Evolutionary conservation across 2,888 invertebrate species (phyloP), one percentile per base, ranked within the genome.

Genomic region (Ganaspis brasiliensis): DNA sequence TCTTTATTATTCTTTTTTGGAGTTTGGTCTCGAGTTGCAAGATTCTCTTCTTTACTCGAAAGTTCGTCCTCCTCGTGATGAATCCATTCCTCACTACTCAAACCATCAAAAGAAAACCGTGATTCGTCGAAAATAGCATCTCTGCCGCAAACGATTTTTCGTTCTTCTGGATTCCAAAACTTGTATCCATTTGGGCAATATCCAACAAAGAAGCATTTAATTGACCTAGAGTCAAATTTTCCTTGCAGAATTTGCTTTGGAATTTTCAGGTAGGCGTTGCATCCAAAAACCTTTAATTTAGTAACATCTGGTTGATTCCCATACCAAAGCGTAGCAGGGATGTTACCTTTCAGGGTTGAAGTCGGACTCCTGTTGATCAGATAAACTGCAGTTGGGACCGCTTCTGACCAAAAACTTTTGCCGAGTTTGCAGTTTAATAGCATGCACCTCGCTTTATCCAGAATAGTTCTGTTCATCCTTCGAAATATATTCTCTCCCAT

Each of bases 381-480:
- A 59, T 87, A 88, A 0, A 83, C 79, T 5, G 85, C 83, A 8
- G 83, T 74, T n/a, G 40, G 24, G 4, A 80, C 79, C 12, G 85
- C 83, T 75, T 85, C 89, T 49, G 87, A 87, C 90, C 90, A 91
- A 74, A 91, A 88, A 4, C 10, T 19, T 82, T 91, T 90, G 19
- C 81, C 77, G 14, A 90, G 77, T 56, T 86, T 83, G 14, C 87
- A 86, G 71, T 87, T 82, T 73, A 80, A 78, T 72, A 91, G 19
- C 85, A 90, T 86, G 59, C 88, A 76, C 49, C 91, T 85, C 73
- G 89, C 88, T 79, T 88, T 91, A 83, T 91, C 90, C 4, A 89
- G 3, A 31, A 31, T 31, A 2, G 31, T 31, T 6, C 31, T 31
- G 6, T 31, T 31, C 31, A 31, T 31, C 6, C 31, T n/a, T n/a